Conservation (phyloP, 2,797 vertebrate genomes). For the Esox lucius region DNA sequence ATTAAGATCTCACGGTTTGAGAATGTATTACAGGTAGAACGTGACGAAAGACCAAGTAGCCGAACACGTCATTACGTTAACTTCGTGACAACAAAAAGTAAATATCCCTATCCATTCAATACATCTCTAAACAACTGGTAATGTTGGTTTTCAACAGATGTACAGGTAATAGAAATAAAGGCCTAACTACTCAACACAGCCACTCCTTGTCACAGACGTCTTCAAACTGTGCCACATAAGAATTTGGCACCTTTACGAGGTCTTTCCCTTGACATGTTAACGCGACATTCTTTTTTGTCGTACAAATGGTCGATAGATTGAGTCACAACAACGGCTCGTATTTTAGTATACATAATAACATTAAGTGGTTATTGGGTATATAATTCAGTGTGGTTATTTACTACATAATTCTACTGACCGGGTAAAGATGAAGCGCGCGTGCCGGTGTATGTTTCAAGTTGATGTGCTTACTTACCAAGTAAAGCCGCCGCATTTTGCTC, state of each 20-base stretch:
- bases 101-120: too few species aligned
- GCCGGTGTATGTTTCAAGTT: neutral
- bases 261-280: neutral
- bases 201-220: neutral
- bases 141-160: too few species aligned
- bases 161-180: too few species aligned
- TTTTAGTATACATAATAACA: neutral
- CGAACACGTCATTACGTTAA: too few species aligned
- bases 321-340: neutral
- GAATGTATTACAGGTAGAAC: too few species aligned
- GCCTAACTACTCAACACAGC: neutral
- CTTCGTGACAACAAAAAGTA: too few species aligned
- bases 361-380: neutral
- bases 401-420: neutral
- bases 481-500: neutral
- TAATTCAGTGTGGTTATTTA: neutral
- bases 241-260: neutral
- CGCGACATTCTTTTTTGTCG: neutral
- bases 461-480: neutral
- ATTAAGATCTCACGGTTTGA: too few species aligned
- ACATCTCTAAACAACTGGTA: too few species aligned
- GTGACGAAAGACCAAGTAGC: too few species aligned
- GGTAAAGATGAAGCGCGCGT: neutral
- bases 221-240: neutral
- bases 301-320: neutral